These are phyloP conservation scores for Corella eumyota DNA, from an alignment of 23 tunicate species.

Conservation along the genomic window DNA sequence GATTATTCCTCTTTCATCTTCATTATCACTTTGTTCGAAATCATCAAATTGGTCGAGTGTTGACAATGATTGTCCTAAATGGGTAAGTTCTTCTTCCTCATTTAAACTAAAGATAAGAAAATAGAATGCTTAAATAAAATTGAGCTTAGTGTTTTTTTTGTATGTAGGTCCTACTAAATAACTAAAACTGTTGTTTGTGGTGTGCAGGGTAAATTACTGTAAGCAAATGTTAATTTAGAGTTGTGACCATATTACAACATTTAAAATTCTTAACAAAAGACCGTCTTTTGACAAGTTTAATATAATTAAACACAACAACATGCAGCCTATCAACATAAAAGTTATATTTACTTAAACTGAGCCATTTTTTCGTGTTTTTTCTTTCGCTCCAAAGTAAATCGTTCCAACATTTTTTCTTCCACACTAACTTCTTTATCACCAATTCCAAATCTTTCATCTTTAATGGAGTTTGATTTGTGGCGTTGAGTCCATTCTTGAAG, in stretches of 20 bases:
- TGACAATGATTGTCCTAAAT: slow-evolving; percentile 76
- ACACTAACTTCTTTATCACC: slow-evolving; percentile 23
- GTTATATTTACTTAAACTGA: slow-evolving; percentile 54
- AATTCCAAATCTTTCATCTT: slow-evolving; percentile 69
- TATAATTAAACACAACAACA: no score
- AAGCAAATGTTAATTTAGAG: no score
- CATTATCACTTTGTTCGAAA: slow-evolving; percentile 32
- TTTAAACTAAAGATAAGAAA: slow-evolving; percentile 25
- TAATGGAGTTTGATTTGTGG: slow-evolving; percentile 37
- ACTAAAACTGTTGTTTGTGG: no score
- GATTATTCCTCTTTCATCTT: slow-evolving; percentile 39
- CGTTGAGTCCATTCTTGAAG: slow-evolving; percentile 57
- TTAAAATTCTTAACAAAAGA: no score
- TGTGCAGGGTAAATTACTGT: no score
- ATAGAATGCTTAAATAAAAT: no score
- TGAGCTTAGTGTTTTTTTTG: no score
- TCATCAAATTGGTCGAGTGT: slow-evolving; percentile 37
- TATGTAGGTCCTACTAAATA: no score
- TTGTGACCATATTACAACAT: no score
- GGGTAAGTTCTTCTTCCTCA: slow-evolving; percentile 85
- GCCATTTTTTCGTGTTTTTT: slow-evolving; percentile 74
- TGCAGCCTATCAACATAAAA: no score
- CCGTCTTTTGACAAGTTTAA: no score
- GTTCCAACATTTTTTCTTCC: slow-evolving; percentile 80
- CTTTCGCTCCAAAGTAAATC: slow-evolving; percentile 73